Base-by-base conservation (phyloP, 2,888 invertebrate species). In the Polyommatus iphigenia region DNA sequence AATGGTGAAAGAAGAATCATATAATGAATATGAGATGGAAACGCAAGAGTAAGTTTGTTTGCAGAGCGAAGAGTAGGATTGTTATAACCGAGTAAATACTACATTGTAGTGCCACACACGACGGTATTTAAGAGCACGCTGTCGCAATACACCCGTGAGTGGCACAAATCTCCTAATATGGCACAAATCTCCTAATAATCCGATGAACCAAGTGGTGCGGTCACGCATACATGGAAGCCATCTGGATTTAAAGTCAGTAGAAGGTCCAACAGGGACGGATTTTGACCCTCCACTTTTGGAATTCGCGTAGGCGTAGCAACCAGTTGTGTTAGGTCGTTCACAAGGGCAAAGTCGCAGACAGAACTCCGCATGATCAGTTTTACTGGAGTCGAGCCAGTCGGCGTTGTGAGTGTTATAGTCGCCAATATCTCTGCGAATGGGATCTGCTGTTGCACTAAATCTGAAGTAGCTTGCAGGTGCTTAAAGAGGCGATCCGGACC, bases 161-260 rank as follows among this genome's bases (percentile, higher is more conserved):
- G 36, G 36, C 36, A 36, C 6, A 36, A 36, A 36, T 36, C 36
- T 36, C 36, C 36, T 36, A 36, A 36, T 36, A 36, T 6, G 6
- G 6, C 36, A n/a, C n/a, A n/a, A n/a, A n/a, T n/a, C n/a, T n/a
- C n/a, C n/a, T n/a, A 32, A 4, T 32, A 6, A 36, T 36, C 36
- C 36, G 36, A 36, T 36, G 36, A 36, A 36, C 36, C 36, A 36
- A 6, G 36, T 36, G 6, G 36, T 36, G 36, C 36, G 36, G 36
- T 36, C 6, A 36, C 77, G 41, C 50, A 54, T 15, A 78, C 77
- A 24, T 29, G 20, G 24, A 75, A 79, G 13, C 50, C n/a, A 2
- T 72, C 72, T 41, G 76, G 59, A 20, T 71, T 57, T 8, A 76
- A 71, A 15, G 75, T 78, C 62, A 76, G 59, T 77, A 79, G 73